Conservation (phyloP, 1,140 invertebrate genomes). For the Fopius arisanus region DNA sequence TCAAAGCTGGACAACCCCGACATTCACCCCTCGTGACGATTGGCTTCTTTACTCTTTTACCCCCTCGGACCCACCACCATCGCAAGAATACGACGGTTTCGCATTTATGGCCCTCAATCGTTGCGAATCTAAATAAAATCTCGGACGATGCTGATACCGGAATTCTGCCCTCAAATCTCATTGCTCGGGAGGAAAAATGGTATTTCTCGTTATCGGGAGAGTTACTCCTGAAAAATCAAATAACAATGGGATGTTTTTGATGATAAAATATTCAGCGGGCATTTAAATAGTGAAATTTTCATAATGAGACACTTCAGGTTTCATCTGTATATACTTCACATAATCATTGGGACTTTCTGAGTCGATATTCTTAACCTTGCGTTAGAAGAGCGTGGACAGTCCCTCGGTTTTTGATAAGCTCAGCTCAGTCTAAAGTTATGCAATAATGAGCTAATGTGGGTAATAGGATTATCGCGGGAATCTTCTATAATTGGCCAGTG, state of each 20-base stretch:
- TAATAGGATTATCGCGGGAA: slow-evolving; percentile 43
- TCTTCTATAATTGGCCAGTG: slow-evolving; percentile 43
- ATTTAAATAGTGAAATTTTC: neutral
- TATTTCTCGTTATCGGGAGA: neutral
- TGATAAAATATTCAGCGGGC: neutral
- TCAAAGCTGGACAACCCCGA: slow-evolving; percentile 10
- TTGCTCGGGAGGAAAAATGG: neutral
- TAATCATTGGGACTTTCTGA: neutral
- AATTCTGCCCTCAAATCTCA: neutral
- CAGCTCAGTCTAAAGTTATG: slow-evolving; percentile 33
- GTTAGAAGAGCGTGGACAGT: slow-evolving; percentile 18
- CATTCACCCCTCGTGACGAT: slow-evolving; percentile 15
- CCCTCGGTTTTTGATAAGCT: slow-evolving; percentile 30
- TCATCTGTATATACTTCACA: neutral
- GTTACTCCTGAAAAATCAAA: too few species aligned
- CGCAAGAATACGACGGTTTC: slow-evolving; percentile 37
- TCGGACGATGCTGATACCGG: slow-evolving; percentile 46
- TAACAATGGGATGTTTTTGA: neutral
- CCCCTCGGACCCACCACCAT: slow-evolving; percentile 47
- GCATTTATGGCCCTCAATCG: slow-evolving; percentile 59
- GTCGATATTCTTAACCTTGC: neutral
- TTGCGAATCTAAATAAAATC: slow-evolving; percentile 64
- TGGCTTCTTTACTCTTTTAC: slow-evolving; percentile 23
- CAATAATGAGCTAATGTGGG: slow-evolving; percentile 44
- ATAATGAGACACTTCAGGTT: neutral